Percentiles rank a stretch among this genome's conserved stretches.
Conservation (phyloP, 2,888 invertebrate species). For the Latheticus oryzae region DNA sequence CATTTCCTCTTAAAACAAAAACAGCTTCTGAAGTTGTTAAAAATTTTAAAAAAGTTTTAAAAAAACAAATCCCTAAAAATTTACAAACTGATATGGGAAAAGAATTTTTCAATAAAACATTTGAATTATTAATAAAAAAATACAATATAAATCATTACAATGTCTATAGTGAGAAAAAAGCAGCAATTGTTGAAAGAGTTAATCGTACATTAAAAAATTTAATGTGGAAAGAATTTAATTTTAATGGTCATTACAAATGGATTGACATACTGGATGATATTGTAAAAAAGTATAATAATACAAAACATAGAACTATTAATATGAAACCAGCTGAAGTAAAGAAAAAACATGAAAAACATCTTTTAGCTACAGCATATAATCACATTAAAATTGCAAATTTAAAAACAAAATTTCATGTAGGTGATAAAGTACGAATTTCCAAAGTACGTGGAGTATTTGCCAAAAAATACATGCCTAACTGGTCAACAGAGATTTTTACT, state of each 20-base stretch:
- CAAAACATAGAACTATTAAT: too few relatives aligned
- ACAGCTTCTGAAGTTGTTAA: conserved; percentile 17
- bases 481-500: conserved; percentile 30
- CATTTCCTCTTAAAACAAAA: conserved; percentile 29
- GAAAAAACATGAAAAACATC: conserved; percentile 1
- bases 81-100: conserved; percentile 51
- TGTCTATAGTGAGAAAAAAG: conserved; percentile 44
- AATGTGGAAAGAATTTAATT: too few relatives aligned
- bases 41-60: conserved; percentile 16
- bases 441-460: too few relatives aligned
- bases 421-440: too few relatives aligned
- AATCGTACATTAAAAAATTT: conserved; percentile 19
- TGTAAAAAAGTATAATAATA: too few relatives aligned
- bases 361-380: conserved; percentile 6
- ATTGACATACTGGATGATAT: too few relatives aligned
- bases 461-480: too few relatives aligned
- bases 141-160: conserved; percentile 50
- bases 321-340: too few relatives aligned
- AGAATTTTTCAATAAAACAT: conserved; percentile 53
- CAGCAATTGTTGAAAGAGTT: conserved; percentile 48
- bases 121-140: conserved; percentile 49
- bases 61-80: conserved; percentile 27
- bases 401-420: too few relatives aligned
- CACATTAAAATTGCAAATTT: conserved; percentile 10
- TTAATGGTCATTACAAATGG: too few relatives aligned